Base-by-base conservation (phyloP, 2,797 vertebrate genomes). In the Poeciliopsis turneri region DNA sequence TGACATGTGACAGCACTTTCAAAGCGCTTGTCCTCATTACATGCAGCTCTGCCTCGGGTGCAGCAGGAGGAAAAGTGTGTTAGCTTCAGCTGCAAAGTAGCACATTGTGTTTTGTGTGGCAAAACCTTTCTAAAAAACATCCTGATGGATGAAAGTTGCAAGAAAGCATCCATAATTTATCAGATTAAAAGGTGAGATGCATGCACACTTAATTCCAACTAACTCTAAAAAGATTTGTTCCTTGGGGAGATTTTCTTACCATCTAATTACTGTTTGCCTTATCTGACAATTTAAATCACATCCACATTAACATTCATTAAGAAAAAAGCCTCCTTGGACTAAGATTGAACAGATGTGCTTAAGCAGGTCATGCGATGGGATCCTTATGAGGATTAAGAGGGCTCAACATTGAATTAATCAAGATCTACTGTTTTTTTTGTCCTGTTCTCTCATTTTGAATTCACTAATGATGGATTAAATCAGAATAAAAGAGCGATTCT, bases 341-440 rank as follows among this genome's bases (percentile, higher is more conserved):
- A 78, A 13, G 74, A 75, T 73, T 75, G 0, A 70, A 18, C 69
- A 41, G 51, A 85, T 12, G 66, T 78, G 59, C 30, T 80, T 36
- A 28, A 47, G 39, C 47, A 73, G 75, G 74, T 45, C 20, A 71
- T 59, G 53, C 57, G 69, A 79, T 49, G 70, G 18, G 45, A 57
- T 78, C 77, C 39, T 77, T 72, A 15, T 71, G 28, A 74, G 43
- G 80, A 89, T 88, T 70, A 85, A 78, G 2, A 10, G 25, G 30
- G 47, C 80, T 71, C 69, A 76, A 75, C 57, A 80, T 43, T 73
- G 73, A 85, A 84, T 83, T 81, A 84, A 87, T 87, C 74, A 80
- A 33, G 68, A 36, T 68, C 25, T 43, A 1, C 46, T 72, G 8
- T 76, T 53, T 80, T n/a, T 43, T 77, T 23, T 30, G 74, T 57